Evolutionary conservation across 2,113 vertebrate species (phyloP).

Genomic region (Laticauda laticaudata): DNA sequence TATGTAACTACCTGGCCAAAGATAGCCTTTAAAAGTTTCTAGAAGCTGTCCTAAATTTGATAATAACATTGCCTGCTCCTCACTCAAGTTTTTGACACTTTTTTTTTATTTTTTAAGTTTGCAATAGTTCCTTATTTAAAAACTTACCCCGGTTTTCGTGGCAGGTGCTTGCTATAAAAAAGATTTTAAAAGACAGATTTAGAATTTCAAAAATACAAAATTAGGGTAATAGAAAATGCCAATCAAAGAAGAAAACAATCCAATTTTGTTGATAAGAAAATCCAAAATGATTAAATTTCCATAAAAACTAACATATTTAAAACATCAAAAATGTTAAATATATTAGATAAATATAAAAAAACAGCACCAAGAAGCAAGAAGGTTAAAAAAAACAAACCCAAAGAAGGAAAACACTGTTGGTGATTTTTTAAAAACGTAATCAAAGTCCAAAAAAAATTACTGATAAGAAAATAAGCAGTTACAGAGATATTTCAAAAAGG

Average conservation of each 20-base stretch:
- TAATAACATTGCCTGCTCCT: background rate
- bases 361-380: constrained; percentile 62
- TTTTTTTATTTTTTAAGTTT: background rate
- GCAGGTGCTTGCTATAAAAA: constrained; percentile 77
- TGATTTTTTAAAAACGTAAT: constrained; percentile 31
- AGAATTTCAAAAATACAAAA: constrained; percentile 53
- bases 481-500: constrained; percentile 58
- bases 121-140: constrained; percentile 1
- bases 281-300: constrained; percentile 27
- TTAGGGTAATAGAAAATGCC: constrained; percentile 42
- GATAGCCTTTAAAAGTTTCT: background rate
- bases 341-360: constrained; percentile 59
- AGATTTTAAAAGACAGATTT: constrained; percentile 62
- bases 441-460: constrained; percentile 54
- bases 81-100: background rate
- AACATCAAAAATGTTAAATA: constrained; percentile 65
- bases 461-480: constrained; percentile 52
- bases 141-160: constrained; percentile 90
- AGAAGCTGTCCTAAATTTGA: background rate
- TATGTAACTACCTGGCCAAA: background rate
- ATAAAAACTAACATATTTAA: constrained; percentile 46
- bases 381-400: constrained; percentile 59
- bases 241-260: constrained; percentile 63
- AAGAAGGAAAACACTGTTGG: constrained; percentile 52
- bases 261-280: constrained; percentile 61